phyloP scores from a whole-genome alignment of 1,140 invertebrate genomes.

The Drosophila carrolli region DNA sequence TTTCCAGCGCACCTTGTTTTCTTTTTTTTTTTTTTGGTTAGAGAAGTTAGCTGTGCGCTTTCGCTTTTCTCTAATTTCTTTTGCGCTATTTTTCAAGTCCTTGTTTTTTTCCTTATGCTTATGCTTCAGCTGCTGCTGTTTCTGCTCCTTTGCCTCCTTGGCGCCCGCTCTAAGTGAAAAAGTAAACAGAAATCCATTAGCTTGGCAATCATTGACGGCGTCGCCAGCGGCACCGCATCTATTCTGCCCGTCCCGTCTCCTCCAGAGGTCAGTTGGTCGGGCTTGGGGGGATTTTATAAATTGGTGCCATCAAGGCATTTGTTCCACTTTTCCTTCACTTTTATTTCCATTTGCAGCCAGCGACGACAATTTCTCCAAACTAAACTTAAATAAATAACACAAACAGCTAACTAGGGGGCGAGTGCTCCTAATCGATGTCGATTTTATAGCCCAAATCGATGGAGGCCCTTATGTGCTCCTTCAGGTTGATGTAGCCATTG shows the following conservation, averaged over 20 bases:
- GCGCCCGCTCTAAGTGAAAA: constrained; percentile 75
- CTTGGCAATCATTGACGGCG: constrained; percentile 82
- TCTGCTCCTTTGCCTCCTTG: constrained; percentile 28
- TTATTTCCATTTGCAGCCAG: constrained; percentile 37
- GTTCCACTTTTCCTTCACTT: constrained; percentile 63
- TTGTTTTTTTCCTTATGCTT: constrained; percentile 36
- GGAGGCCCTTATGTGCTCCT: constrained; percentile 80
- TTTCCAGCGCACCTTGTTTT: constrained; percentile 45
- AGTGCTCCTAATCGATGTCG: constrained; percentile 62
- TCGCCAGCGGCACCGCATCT: constrained; percentile 59
- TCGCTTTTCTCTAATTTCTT: constrained; percentile 81
- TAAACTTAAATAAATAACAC: constrained; percentile 70
- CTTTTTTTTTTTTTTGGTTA: constrained; percentile 15
- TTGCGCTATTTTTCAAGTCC: constrained; percentile 76
- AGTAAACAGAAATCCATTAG: constrained; percentile 84
- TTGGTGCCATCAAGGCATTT: constrained; percentile 78
- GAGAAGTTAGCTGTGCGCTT: constrained; percentile 63
- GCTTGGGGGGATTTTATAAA: constrained; percentile 71
- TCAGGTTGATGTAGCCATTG: constrained; percentile 77
- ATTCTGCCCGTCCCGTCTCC: constrained; percentile 3
- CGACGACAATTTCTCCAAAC: constrained; percentile 43
- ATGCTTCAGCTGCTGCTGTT: constrained; percentile 19
- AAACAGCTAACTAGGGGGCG: constrained; percentile 41
- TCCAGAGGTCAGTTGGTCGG: constrained; percentile 41
- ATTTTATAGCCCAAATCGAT: constrained; percentile 82